Conservation (phyloP, 2,113 vertebrate genomes). For the Rhadina sibilatrix region DNA sequence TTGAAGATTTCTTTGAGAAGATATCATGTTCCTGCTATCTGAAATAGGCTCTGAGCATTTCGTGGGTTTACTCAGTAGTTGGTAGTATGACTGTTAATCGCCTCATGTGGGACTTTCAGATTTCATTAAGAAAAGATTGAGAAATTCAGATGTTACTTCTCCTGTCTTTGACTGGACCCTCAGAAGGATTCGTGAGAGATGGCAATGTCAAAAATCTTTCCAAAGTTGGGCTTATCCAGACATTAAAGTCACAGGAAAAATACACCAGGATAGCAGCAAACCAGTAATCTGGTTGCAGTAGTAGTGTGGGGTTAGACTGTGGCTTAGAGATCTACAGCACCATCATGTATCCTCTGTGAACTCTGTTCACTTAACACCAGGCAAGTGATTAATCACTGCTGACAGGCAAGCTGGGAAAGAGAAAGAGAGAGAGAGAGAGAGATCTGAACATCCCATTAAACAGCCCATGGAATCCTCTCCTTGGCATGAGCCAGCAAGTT, state of each 20-base stretch:
- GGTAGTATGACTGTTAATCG: neutral
- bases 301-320: neutral
- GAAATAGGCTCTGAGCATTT: neutral
- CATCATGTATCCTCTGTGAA: neutral
- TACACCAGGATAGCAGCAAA: neutral
- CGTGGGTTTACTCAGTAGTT: neutral
- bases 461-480: neutral
- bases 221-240: neutral
- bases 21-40: neutral
- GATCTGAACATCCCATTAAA: neutral
- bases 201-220: neutral
- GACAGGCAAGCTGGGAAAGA: neutral
- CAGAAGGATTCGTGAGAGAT: neutral
- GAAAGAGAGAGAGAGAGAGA: neutral
- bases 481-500: neutral
- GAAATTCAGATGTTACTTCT: neutral
- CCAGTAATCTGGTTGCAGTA: neutral
- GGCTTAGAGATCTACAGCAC: neutral
- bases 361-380: neutral
- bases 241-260: neutral
- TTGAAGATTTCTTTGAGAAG: neutral
- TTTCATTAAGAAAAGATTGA: neutral
- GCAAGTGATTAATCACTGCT: neutral
- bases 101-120: neutral
- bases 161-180: neutral